Evolutionary conservation across 2,888 invertebrate species (phyloP), one percentile per base, ranked within the genome.

Genomic region (Cynaeus angustus): DNA sequence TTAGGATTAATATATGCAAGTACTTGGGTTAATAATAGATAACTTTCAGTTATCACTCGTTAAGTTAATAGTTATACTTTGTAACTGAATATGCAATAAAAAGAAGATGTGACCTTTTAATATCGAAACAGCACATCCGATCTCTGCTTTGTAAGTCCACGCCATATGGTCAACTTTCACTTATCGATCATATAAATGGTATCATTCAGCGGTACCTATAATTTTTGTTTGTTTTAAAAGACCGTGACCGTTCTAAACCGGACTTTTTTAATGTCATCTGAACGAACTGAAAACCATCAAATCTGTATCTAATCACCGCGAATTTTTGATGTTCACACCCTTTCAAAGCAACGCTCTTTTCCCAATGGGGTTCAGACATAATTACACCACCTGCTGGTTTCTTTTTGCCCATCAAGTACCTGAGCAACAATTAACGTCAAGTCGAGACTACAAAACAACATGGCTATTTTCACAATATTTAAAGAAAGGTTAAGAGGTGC

Each of bases 121-220:
- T 43, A 43, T 55, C 55, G 33, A 14, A 14, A 33, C 21, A 33
- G 6, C n/a, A 12, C 21, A 26, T 56, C 43, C 26, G 21, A 28
- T 16, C 13, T 16, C 8, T 46, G 2, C 8, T 28, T 52, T 33
- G 52, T 33, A 6, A 30, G 7, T 46, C 33, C 46, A 5, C 16
- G 46, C 62, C 62, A 62, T 62, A 48, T 62, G 62, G 16, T 50
- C 21, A 30, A 62, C 62, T 62, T 62, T 62, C 62, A 62, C 62
- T 61, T 10, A 33, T 33, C 33, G 33, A 33, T 33, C 33, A 33
- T 33, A 33, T 33, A 33, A 7, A n/a, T 9, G 33, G 33, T 33
- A 33, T n/a, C n/a, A n/a, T 9, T 33, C n/a, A 33, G 21, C 4
- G 21, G 21, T 21, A 33, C n/a, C 6, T n/a, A 26, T 5, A 5